phyloP scores from a whole-genome alignment of 2,888 invertebrate genomes.

The Chesias legatella region DNA sequence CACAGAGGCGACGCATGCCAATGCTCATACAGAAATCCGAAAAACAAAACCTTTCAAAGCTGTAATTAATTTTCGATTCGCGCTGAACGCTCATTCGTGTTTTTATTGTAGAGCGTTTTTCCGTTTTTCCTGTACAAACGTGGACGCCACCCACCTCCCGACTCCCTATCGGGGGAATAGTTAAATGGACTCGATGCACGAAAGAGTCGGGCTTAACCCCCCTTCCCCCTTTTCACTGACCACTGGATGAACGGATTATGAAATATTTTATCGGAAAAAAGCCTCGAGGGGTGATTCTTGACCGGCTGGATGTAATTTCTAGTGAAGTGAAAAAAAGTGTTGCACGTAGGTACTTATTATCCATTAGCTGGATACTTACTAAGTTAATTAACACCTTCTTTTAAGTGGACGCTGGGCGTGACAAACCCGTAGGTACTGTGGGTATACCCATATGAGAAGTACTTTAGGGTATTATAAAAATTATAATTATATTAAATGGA shows the following conservation, averaged over 20 bases:
- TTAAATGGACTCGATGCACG: conserved; percentile 55
- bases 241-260: conserved; percentile 68
- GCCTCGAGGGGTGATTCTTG: conserved; percentile 32
- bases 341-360: too few species aligned
- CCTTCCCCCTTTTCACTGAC: conserved; percentile 47
- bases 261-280: conserved; percentile 64
- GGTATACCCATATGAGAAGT: too few species aligned
- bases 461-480: too few species aligned
- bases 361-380: too few species aligned
- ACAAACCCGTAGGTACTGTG: too few species aligned
- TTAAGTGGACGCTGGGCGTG: too few species aligned
- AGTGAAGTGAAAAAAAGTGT: too few species aligned
- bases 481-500: too few species aligned
- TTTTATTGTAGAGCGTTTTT: conserved; percentile 62
- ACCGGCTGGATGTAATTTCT: not conserved
- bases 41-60: conserved; percentile 52
- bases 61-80: conserved; percentile 74
- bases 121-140: conserved; percentile 59
- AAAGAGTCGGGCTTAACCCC: conserved; percentile 41
- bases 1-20: conserved; percentile 13
- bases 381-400: too few species aligned
- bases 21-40: conserved; percentile 25
- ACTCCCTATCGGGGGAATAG: conserved; percentile 34
- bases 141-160: conserved; percentile 44
- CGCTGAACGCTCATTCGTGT: conserved; percentile 55